A percentile compares a stretch with the other conserved stretches of the same genome.
These are phyloP conservation scores for Telmatherina bonti DNA, from an alignment of 2,797 vertebrate species.

Conservation along the genomic window DNA sequence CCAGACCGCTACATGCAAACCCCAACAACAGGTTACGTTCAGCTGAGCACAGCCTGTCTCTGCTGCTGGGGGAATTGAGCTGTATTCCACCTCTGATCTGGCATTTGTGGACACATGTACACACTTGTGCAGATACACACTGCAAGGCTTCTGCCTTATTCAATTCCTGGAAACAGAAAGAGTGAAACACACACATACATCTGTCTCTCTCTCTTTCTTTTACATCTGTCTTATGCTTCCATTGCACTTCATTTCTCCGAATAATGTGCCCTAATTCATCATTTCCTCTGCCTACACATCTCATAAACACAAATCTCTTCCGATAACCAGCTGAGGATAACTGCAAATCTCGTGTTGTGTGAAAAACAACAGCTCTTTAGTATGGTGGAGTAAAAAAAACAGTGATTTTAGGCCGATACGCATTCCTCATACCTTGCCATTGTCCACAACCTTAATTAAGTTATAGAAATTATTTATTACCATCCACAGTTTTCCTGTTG, in stretches of 20 bases:
- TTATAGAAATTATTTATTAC: constrained; percentile 14
- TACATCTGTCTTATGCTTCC: constrained; percentile 5
- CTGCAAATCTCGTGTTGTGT: constrained; percentile 23
- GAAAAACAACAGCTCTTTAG: constrained; percentile 3
- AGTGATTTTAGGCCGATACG: not conserved
- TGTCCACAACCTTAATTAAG: constrained; percentile 39
- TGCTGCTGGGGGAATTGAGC: constrained; percentile 53
- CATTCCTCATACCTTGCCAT: not conserved
- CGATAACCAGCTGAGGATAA: constrained; percentile 21
- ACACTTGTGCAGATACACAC: constrained; percentile 6
- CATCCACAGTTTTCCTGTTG: constrained; percentile 14
- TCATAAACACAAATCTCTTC: constrained; percentile 7
- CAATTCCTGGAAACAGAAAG: constrained; percentile 46
- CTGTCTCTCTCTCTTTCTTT: not conserved
- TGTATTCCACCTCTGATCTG: constrained; percentile 56
- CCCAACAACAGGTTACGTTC: constrained; percentile 32
- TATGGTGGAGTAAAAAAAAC: not conserved
- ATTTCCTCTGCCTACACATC: not conserved
- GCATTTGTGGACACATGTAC: constrained; percentile 43
- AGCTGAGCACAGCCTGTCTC: constrained; percentile 34
- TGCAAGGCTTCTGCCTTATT: constrained; percentile 24
- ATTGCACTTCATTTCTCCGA: constrained; percentile 5
- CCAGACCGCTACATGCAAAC: constrained; percentile 19
- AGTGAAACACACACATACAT: constrained; percentile 21
- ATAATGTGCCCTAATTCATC: not conserved